A percentile compares a stretch with the other conserved stretches of the same genome.
phyloP scores from a whole-genome alignment of 2,797 vertebrate genomes.

The Danio aesculapii region DNA sequence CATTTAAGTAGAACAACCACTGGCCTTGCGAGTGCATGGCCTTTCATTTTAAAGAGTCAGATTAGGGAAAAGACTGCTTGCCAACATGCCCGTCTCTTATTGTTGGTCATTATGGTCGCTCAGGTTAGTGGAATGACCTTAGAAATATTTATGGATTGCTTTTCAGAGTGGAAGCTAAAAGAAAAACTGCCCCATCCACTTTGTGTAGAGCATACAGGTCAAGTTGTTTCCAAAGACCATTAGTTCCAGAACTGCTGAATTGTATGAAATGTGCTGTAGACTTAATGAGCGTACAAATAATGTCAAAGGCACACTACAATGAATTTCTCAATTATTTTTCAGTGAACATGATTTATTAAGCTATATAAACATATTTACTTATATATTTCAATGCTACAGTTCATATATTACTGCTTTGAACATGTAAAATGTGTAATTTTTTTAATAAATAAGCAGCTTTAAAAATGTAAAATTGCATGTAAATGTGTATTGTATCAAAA shows the following conservation, averaged over 20 bases:
- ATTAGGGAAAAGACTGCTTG: background rate
- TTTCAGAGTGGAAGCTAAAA: slow-evolving; percentile 12
- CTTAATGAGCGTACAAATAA: slow-evolving; percentile 8
- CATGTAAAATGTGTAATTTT: too few relatives aligned
- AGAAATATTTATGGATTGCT: slow-evolving; percentile 26
- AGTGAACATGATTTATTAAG: background rate
- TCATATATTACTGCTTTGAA: too few relatives aligned
- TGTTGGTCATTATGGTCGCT: slow-evolving; percentile 13
- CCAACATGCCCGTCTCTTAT: background rate
- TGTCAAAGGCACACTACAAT: background rate
- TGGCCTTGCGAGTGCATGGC: slow-evolving; percentile 39
- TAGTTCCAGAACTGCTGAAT: slow-evolving; percentile 26
- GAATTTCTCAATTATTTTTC: slow-evolving; percentile 5
- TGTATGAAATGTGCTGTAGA: background rate
- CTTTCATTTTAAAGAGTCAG: slow-evolving; percentile 36
- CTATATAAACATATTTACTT: background rate
- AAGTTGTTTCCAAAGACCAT: slow-evolving; percentile 26
- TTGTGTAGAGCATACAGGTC: background rate
- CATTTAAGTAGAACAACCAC: slow-evolving; percentile 54
- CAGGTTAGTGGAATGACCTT: slow-evolving; percentile 5
- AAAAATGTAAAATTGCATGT: too few relatives aligned
- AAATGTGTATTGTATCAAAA: too few relatives aligned
- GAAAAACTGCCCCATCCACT: background rate
- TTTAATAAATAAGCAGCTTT: too few relatives aligned
- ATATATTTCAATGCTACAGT: background rate